Evolutionary conservation across 2,888 invertebrate genomes (phyloP).

Genomic region (Auanema freiburgensis): DNA sequence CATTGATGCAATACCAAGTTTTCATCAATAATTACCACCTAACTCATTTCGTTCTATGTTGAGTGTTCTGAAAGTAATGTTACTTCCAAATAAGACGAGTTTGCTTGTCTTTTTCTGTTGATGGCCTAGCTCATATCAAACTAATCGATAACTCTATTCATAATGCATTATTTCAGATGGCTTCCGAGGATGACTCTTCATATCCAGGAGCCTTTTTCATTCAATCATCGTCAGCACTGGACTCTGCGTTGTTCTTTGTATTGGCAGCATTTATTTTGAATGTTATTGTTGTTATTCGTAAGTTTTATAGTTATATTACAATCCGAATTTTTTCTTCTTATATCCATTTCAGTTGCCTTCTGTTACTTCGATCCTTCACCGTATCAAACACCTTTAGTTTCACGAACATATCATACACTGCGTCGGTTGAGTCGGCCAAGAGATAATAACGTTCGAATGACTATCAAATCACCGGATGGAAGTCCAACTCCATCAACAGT

Average conservation of each 20-base stretch:
- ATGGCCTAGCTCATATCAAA: no score
- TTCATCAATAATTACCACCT: no score
- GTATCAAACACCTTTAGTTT: conserved; percentile 35
- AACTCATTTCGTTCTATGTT: no score
- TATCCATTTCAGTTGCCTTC: conserved; percentile 39
- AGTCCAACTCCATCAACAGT: conserved; percentile 37
- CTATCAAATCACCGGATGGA: conserved; percentile 37
- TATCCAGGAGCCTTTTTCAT: conserved; percentile 23
- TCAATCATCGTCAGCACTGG: conserved; percentile 44
- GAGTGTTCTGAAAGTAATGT: no score
- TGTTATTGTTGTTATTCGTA: conserved; percentile 46
- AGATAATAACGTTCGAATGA: conserved; percentile 29
- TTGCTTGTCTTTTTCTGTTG: no score
- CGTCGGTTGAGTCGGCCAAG: conserved; percentile 22
- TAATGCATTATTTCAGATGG: no score
- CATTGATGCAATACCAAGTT: no score
- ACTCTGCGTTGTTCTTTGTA: conserved; percentile 49
- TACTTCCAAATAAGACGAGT: no score
- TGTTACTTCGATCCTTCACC: conserved; percentile 52
- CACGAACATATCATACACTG: conserved; percentile 35
- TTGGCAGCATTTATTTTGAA: conserved; percentile 49
- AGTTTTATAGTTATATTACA: conserved; percentile 11
- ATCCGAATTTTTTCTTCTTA: neutral
- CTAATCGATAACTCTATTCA: no score
- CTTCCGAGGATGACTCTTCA: no score